A percentile compares a stretch with the other conserved stretches of the same genome.
These are phyloP conservation scores for Oriolus oriolus DNA, from an alignment of 2,113 vertebrate genomes.

Conservation along the genomic window DNA sequence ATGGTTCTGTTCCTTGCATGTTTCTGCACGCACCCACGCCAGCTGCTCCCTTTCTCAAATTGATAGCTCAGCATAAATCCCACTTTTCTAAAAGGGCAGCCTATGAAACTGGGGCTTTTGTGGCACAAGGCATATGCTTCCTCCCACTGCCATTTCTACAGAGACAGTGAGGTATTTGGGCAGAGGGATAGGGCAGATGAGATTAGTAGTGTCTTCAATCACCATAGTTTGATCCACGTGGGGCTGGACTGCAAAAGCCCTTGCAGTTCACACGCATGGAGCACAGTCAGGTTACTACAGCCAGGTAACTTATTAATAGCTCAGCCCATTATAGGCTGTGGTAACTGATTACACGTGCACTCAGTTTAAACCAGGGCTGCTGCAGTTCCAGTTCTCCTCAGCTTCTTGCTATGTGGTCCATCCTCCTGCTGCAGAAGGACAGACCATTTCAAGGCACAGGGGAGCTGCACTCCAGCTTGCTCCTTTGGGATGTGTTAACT, in stretches of 20 bases:
- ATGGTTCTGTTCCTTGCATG: not conserved
- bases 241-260: not conserved
- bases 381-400: not conserved
- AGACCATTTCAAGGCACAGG: not conserved
- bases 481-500: not conserved
- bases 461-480: not conserved
- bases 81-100: not conserved
- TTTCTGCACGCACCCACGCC: not conserved
- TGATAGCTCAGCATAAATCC: not conserved
- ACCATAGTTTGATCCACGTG: not conserved
- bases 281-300: not conserved
- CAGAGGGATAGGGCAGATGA: not conserved
- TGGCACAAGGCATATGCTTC: not conserved
- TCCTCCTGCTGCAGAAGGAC: not conserved
- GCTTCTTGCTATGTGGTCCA: not conserved
- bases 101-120: not conserved
- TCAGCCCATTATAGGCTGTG: not conserved
- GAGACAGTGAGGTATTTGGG: not conserved
- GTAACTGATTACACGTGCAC: not conserved
- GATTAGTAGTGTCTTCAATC: not conserved
- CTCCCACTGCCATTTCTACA: not conserved
- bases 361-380: not conserved
- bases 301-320: not conserved
- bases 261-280: accelerated
- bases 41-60: not conserved